Conservation (phyloP, 2,888 invertebrate genomes). For the Aspidapion aeneum region DNA sequence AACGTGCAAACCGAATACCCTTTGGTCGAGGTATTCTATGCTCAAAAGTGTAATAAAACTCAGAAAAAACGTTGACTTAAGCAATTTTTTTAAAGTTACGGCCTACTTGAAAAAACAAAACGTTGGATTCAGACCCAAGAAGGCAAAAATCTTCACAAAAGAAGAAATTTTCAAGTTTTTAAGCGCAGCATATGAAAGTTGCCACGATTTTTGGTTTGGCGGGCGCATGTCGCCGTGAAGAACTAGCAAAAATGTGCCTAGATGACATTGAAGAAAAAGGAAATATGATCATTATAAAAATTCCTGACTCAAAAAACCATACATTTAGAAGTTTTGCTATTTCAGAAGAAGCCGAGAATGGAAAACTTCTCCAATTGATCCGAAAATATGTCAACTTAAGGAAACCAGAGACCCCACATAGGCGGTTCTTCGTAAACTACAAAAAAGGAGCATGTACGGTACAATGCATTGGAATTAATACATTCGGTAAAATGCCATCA, state of each 20-base stretch:
- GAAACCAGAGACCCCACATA: neutral
- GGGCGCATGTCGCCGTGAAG: neutral
- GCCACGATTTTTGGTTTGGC: neutral
- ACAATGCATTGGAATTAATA: neutral
- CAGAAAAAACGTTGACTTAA: neutral
- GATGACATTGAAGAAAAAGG: neutral
- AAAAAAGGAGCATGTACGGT: neutral
- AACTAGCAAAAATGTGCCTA: neutral
- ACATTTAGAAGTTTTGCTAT: neutral
- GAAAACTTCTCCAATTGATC: neutral
- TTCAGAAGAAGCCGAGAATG: too few species aligned
- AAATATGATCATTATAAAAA: neutral
- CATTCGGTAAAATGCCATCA: neutral
- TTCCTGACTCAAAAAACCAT: neutral
- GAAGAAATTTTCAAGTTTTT: neutral
- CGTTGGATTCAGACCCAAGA: neutral
- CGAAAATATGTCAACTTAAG: neutral
- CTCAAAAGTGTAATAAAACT: slow-evolving; percentile 1
- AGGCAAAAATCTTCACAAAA: neutral
- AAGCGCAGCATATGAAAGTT: neutral
- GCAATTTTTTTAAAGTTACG: neutral
- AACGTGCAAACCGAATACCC: slow-evolving; percentile 2
- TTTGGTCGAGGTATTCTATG: slow-evolving; percentile 9
- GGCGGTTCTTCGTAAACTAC: neutral
- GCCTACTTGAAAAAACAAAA: neutral